Percentiles rank a stretch among this genome's conserved stretches.
These are phyloP conservation scores for Hybos culiciformis DNA, from an alignment of 2,888 invertebrate genomes.

Conservation along the genomic window DNA sequence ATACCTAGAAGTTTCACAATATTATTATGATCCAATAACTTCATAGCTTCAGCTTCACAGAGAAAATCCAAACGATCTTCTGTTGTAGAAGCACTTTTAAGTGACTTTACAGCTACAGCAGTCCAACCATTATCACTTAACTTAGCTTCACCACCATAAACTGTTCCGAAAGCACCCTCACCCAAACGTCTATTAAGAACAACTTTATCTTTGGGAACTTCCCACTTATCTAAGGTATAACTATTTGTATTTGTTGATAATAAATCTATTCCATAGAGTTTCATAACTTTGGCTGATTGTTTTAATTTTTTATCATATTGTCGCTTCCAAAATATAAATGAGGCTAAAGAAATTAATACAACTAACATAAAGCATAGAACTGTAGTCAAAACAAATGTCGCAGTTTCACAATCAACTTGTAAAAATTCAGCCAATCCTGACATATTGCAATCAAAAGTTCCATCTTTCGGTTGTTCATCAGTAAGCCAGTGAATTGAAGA, in stretches of 20 bases:
- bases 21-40: conserved; percentile 80
- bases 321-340: conserved; percentile 49
- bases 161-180: conserved; percentile 85
- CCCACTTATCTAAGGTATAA: conserved; percentile 68
- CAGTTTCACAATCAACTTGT: conserved; percentile 53
- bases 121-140: conserved; percentile 57
- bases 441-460: conserved; percentile 52
- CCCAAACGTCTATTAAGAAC: conserved; percentile 76
- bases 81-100: conserved; percentile 66
- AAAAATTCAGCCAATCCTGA: conserved; percentile 52
- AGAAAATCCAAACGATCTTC: conserved; percentile 85
- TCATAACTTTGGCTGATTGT: conserved; percentile 52
- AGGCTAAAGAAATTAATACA: conserved; percentile 36
- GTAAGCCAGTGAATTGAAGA: conserved; percentile 52
- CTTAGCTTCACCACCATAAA: conserved; percentile 72
- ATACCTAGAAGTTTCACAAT: conserved; percentile 67
- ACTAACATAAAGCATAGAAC: conserved; percentile 45
- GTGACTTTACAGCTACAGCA: conserved; percentile 77
- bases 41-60: conserved; percentile 89
- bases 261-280: conserved; percentile 52
- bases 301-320: conserved; percentile 55
- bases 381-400: conserved; percentile 45
- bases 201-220: conserved; percentile 68
- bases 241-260: conserved; percentile 36
- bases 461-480: conserved; percentile 51